These are phyloP conservation scores for Gambusia yucatana DNA, from an alignment of 2,797 vertebrate genomes.

Conservation along the genomic window DNA sequence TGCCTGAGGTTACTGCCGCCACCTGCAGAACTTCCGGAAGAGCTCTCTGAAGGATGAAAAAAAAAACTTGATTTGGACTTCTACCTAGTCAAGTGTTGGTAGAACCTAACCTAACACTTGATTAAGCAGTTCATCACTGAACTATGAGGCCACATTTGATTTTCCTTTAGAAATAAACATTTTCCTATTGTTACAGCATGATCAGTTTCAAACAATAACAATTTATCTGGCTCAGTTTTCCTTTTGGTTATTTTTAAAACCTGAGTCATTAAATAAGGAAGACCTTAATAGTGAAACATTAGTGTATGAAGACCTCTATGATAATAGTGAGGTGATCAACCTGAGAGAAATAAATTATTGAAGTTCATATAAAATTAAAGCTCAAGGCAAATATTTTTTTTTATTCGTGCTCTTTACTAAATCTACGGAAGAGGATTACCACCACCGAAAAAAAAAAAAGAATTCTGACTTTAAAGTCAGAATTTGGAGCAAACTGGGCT, in stretches of 20 bases:
- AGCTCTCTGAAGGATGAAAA: constrained; percentile 75
- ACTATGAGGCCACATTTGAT: not conserved
- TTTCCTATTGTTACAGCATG: not conserved
- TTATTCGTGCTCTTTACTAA: not conserved
- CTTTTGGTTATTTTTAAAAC: constrained; percentile 3
- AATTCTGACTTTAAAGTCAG: no score
- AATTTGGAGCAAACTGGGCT: not conserved
- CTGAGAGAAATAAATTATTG: constrained; percentile 27
- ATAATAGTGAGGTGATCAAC: constrained; percentile 18
- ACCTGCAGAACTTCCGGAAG: constrained; percentile 73
- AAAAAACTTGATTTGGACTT: not conserved
- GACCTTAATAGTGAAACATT: constrained; percentile 22
- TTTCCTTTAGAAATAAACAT: constrained; percentile 1
- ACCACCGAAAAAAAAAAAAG: no score
- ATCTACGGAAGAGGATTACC: not conserved
- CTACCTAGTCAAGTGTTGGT: no score
- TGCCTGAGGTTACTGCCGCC: constrained; percentile 79
- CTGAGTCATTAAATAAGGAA: constrained; percentile 32
- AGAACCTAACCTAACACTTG: not conserved
- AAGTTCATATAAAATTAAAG: not conserved
- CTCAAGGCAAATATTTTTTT: not conserved
- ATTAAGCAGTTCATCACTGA: constrained; percentile 6
- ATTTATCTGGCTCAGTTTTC: constrained; percentile 19
- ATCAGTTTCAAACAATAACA: constrained; percentile 18
- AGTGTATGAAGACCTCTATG: constrained; percentile 5